These are phyloP conservation scores for fruit fly (Drosophila melanogaster) DNA, from an alignment of 1,140 invertebrate species.

Conservation along the genomic window Release_6_plus_ISO1_MT NT_033779.5:9620001-9620500, in stretches of 20 bases:
- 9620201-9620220: constrained; percentile 14
- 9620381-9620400: background rate
- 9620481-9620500: background rate
- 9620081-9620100: constrained; percentile 20
- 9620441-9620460: constrained; percentile 56
- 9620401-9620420: background rate
- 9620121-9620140: constrained; percentile 35
- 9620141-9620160: constrained; percentile 26
- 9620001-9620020: background rate
- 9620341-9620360: constrained; percentile 2
- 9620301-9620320: constrained; percentile 14
- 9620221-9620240: constrained; percentile 28
- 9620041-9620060: background rate
- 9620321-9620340: constrained; percentile 12
- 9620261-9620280: constrained; percentile 28
- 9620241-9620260: constrained; percentile 27
- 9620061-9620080: constrained; percentile 31
- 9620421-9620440: constrained; percentile 7
- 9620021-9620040: too few relatives aligned
- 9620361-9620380: background rate
- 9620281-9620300: constrained; percentile 3
- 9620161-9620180: background rate
- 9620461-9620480: background rate
- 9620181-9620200: constrained; percentile 12
- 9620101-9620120: constrained; percentile 17